phyloP scores from a whole-genome alignment of 1,140 invertebrate genomes.

The Lordiphosa mommai region DNA sequence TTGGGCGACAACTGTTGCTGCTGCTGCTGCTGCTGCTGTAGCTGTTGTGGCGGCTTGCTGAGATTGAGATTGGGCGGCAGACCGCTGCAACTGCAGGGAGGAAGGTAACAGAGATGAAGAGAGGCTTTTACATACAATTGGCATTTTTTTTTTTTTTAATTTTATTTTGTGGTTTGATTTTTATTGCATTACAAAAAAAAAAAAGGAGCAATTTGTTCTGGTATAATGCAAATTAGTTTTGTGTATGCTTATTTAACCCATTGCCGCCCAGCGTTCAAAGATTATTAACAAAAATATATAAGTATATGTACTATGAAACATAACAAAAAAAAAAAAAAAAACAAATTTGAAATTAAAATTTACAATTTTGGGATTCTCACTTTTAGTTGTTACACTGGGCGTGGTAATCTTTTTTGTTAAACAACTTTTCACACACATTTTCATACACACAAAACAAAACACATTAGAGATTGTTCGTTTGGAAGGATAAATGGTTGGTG shows the following conservation, averaged over 20 bases:
- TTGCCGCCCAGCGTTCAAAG: constrained; percentile 66
- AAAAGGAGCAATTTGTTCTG: constrained; percentile 71
- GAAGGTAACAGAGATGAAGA: constrained; percentile 68
- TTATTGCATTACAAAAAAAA: constrained; percentile 56
- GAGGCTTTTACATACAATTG: constrained; percentile 56
- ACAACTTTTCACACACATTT: too few species aligned
- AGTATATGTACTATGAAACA: constrained; percentile 16
- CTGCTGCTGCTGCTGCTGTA: constrained; percentile 50
- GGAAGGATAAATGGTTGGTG: too few species aligned
- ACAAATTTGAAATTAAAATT: constrained; percentile 1
- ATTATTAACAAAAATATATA: constrained; percentile 27
- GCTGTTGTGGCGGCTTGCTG: constrained; percentile 59
- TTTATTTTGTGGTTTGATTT: constrained; percentile 17
- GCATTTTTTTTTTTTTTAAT: constrained; percentile 17
- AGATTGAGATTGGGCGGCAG: constrained; percentile 71
- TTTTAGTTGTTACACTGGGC: not conserved
- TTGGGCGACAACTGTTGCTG: constrained; percentile 53
- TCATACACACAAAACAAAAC: too few species aligned
- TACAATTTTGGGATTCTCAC: not conserved
- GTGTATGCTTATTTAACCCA: constrained; percentile 38
- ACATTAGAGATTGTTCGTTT: too few species aligned
- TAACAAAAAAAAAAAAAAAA: not conserved
- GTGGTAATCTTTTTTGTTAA: not conserved
- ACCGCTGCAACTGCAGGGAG: constrained; percentile 67
- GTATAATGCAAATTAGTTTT: constrained; percentile 45